phyloP scores from a whole-genome alignment of 2,888 invertebrate species.

The Drosophila subquinaria region DNA sequence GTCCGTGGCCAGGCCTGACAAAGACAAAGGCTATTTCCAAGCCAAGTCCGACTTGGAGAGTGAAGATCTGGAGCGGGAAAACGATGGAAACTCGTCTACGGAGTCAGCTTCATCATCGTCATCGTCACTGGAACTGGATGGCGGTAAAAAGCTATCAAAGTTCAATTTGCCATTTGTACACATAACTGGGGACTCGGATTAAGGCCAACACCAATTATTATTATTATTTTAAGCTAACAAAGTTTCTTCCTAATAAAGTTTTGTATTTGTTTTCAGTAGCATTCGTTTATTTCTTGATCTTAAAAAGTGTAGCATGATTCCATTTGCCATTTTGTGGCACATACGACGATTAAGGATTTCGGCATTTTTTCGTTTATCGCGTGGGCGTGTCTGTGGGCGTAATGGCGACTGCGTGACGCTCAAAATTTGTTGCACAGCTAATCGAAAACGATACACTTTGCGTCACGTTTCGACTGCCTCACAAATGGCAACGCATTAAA shows the following conservation, averaged over 20 bases:
- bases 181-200: conserved; percentile 50
- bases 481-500: conserved; percentile 69
- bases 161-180: conserved; percentile 10
- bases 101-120: neutral
- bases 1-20: conserved; percentile 3
- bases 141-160: neutral
- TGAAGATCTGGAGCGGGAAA: neutral
- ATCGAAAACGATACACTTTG: conserved; percentile 50
- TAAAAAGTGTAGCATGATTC: neutral
- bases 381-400: conserved; percentile 58
- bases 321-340: conserved; percentile 6
- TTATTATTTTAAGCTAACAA: conserved; percentile 9
- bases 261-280: conserved; percentile 9
- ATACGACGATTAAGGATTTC: conserved; percentile 41
- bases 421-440: conserved; percentile 34
- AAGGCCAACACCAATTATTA: neutral
- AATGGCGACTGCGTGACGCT: conserved; percentile 66
- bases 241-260: conserved; percentile 24
- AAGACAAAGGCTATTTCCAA: conserved; percentile 16
- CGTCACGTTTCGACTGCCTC: conserved; percentile 47
- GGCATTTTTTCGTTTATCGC: conserved; percentile 38
- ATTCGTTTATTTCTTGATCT: neutral
- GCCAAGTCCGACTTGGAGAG: conserved; percentile 1
- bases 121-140: neutral
- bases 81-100: neutral